Evolutionary conservation across 2,797 vertebrate genomes (phyloP).

Genomic region (Chrysocyon brachyurus): DNA sequence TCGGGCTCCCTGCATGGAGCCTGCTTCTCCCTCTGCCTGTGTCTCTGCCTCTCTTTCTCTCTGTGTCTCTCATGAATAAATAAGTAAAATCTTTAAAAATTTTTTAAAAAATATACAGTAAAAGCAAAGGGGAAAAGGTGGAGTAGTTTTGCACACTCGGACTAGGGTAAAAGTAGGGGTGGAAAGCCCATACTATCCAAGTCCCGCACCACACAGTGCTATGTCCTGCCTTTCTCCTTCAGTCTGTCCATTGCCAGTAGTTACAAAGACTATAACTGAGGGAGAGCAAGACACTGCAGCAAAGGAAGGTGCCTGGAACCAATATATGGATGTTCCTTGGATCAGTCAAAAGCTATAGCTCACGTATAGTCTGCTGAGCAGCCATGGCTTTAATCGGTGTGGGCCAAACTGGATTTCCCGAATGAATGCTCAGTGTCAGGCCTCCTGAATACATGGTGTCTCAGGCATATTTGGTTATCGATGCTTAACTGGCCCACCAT

Average conservation of each 20-base stretch:
- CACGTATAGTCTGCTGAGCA: background rate
- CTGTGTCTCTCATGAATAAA: no score
- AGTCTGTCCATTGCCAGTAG: background rate
- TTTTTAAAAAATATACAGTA: background rate
- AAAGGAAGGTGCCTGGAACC: background rate
- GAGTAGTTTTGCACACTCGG: background rate
- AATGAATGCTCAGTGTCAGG: background rate
- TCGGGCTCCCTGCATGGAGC: no score
- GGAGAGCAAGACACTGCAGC: background rate
- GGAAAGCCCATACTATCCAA: background rate
- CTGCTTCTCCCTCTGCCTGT: no score
- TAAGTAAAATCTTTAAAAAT: no score
- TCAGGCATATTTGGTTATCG: background rate
- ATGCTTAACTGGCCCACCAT: background rate
- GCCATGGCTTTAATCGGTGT: background rate
- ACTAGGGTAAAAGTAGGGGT: background rate
- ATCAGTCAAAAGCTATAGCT: background rate
- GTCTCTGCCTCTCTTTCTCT: no score
- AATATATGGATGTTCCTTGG: background rate
- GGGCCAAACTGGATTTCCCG: background rate
- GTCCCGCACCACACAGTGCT: background rate
- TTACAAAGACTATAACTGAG: background rate
- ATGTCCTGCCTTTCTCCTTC: background rate
- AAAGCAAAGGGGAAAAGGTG: background rate
- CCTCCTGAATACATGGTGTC: background rate